A percentile compares a stretch with the other conserved stretches of the same genome.
phyloP scores from a whole-genome alignment of 2,797 vertebrate species.

The Alosa sapidissima region DNA sequence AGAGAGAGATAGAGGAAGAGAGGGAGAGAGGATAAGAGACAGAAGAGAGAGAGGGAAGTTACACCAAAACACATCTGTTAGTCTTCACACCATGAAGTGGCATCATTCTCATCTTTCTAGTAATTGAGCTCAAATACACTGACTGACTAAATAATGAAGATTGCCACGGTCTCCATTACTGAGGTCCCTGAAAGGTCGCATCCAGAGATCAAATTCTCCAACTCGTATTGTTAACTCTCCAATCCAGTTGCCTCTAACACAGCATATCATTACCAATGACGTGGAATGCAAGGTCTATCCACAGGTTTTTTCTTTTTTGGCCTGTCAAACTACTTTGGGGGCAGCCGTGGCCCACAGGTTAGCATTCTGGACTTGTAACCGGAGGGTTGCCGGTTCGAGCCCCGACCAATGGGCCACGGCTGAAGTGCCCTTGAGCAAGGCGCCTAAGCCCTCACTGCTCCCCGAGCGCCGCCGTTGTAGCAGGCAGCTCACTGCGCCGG shows the following conservation, averaged over 20 bases:
- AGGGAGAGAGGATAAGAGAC: not conserved
- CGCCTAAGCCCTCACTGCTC: too few species aligned
- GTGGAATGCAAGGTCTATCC: not conserved
- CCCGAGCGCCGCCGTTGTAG: too few species aligned
- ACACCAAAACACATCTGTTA: not conserved
- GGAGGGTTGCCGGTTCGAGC: too few species aligned
- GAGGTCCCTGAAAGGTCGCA: not conserved
- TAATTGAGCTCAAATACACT: not conserved
- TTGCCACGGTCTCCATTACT: not conserved
- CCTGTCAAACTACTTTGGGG: too few species aligned
- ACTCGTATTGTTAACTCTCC: not conserved
- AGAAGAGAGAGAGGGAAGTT: not conserved
- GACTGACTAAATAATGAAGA: conserved; percentile 3
- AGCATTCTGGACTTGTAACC: too few species aligned
- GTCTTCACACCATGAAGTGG: conserved; percentile 10
- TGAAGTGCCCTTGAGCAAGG: too few species aligned
- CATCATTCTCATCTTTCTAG: not conserved
- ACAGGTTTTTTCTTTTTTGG: too few species aligned
- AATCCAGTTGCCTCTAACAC: not conserved
- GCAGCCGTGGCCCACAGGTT: too few species aligned
- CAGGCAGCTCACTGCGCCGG: too few species aligned
- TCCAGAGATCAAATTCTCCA: not conserved
- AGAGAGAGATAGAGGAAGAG: not conserved
- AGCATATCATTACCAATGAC: not conserved
- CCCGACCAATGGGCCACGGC: too few species aligned